phyloP scores from a whole-genome alignment of 2,113 vertebrate genomes.

The Alces alces region DNA sequence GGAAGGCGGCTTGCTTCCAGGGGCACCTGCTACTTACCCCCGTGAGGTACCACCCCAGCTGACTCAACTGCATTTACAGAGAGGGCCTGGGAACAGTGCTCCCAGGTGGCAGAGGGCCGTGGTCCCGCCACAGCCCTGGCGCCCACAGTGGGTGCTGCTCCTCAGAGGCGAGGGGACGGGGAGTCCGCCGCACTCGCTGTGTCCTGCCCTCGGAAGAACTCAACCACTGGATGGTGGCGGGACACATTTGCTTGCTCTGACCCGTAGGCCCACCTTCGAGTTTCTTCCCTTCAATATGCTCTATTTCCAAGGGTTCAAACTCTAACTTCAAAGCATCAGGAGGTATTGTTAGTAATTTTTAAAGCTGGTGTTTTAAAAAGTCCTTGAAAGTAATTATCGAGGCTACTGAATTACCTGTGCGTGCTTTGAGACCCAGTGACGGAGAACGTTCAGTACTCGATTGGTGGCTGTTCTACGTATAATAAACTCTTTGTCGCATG shows the following conservation, averaged over 20 bases:
- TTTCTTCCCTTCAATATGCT: neutral
- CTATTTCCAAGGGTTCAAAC: neutral
- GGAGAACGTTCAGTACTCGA: conserved; percentile 96
- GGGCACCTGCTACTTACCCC: neutral
- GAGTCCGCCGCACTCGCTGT: neutral
- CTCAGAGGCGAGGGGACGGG: neutral
- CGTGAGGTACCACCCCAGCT: neutral
- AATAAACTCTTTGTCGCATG: conserved; percentile 98
- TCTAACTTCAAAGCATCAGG: neutral
- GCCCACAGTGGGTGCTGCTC: fast-evolving
- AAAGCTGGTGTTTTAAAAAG: neutral
- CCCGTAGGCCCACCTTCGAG: neutral
- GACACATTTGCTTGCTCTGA: fast-evolving
- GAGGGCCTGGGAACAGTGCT: neutral
- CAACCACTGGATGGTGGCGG: neutral
- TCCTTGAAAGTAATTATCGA: neutral
- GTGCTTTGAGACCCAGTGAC: conserved; percentile 99
- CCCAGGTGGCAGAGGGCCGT: neutral
- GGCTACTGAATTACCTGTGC: conserved; percentile 87
- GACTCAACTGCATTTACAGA: neutral
- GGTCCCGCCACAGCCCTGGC: neutral
- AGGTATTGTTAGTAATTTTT: neutral
- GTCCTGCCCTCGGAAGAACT: neutral
- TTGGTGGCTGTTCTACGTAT: conserved; percentile 98
- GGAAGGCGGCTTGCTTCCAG: neutral